These are phyloP conservation scores for Biston betularia DNA, from an alignment of 2,888 invertebrate genomes.

Conservation along the genomic window DNA sequence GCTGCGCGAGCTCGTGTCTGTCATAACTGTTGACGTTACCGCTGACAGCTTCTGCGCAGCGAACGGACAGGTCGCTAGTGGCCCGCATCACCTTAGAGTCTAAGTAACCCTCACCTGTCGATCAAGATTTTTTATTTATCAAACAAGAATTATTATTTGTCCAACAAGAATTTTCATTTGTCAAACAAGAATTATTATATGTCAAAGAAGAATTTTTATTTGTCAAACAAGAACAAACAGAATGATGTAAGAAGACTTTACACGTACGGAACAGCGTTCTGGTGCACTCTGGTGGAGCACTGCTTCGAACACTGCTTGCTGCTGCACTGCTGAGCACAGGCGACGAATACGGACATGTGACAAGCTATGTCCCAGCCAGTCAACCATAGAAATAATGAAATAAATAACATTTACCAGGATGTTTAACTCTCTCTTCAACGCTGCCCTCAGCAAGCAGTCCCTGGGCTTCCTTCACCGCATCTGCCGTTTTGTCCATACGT, in stretches of 20 bases:
- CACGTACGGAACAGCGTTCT: too few relatives aligned
- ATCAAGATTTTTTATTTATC: background rate
- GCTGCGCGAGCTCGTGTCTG: constrained; percentile 74
- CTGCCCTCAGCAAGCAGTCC: constrained; percentile 61
- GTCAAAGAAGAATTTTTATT: too few relatives aligned
- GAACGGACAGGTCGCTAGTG: constrained; percentile 68
- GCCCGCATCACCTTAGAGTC: constrained; percentile 73
- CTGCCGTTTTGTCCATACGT: constrained; percentile 64
- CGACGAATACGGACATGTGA: too few relatives aligned
- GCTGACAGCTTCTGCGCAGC: constrained; percentile 69
- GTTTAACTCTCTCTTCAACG: constrained; percentile 66
- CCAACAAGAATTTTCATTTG: too few relatives aligned
- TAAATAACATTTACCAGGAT: constrained; percentile 43
- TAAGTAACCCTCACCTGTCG: constrained; percentile 67
- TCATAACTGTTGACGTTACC: constrained; percentile 80
- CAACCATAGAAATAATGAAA: too few relatives aligned
- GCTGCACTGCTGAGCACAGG: too few relatives aligned
- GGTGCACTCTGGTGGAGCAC: too few relatives aligned
- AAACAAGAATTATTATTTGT: background rate
- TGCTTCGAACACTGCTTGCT: too few relatives aligned
- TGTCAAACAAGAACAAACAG: too few relatives aligned
- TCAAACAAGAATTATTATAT: too few relatives aligned
- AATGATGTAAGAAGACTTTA: too few relatives aligned
- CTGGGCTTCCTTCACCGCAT: constrained; percentile 64
- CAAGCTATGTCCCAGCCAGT: too few relatives aligned